Evolutionary conservation across 2,113 vertebrate species (phyloP).

Genomic region (Scartelaos histophorus): DNA sequence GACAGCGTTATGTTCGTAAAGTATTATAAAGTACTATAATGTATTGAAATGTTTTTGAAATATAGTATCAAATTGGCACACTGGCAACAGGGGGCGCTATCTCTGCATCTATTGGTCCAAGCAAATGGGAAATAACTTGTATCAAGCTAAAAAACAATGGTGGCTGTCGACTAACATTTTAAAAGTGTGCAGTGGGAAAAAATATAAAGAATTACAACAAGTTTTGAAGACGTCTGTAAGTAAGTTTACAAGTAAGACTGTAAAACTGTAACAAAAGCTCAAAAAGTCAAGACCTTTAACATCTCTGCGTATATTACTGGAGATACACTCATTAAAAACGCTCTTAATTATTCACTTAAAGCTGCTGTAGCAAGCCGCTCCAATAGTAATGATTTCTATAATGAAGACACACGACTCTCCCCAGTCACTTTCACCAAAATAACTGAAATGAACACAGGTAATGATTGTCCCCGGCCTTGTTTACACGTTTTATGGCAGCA

Average conservation of each 20-base stretch:
- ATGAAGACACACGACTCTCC: conserved; percentile 62
- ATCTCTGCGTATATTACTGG: background rate
- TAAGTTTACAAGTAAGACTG: background rate
- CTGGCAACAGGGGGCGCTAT: background rate
- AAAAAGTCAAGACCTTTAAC: background rate
- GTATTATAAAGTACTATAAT: too few relatives aligned
- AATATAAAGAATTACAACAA: too few relatives aligned
- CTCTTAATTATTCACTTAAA: conserved; percentile 36
- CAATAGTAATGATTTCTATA: conserved; percentile 56
- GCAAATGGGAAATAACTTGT: background rate
- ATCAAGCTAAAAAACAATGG: background rate
- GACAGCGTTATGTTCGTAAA: too few relatives aligned
- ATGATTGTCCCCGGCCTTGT: conserved; percentile 57
- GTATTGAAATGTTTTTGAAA: too few relatives aligned
- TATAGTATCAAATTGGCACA: background rate
- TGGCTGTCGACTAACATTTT: too few relatives aligned
- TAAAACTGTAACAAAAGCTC: background rate
- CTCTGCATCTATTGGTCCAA: background rate
- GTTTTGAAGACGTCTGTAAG: background rate
- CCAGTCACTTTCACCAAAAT: conserved; percentile 42
- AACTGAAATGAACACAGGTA: conserved; percentile 53
- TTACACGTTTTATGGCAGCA: conserved; percentile 22
- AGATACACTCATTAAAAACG: conserved; percentile 45
- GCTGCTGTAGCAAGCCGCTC: conserved; percentile 26
- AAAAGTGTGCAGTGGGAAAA: too few relatives aligned